These are phyloP conservation scores for Scotopteryx bipunctaria DNA, from an alignment of 2,888 invertebrate genomes.

Conservation along the genomic window DNA sequence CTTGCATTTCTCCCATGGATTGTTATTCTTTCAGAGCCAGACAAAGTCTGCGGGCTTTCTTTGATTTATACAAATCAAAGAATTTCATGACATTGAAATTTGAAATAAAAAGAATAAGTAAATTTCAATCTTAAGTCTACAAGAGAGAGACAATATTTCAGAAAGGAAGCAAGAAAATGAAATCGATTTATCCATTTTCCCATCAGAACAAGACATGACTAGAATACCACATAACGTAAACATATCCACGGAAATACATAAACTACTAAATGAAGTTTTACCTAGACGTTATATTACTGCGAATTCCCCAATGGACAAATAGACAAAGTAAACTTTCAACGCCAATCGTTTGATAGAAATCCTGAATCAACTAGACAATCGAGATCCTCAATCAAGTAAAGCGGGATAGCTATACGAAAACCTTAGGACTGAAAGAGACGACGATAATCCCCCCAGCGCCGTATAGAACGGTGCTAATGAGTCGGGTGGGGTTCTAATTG, in stretches of 20 bases:
- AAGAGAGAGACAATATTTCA: no score
- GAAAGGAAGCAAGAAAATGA: background rate
- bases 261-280: constrained; percentile 23
- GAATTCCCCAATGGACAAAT: constrained; percentile 50
- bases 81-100: no score
- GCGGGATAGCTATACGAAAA: constrained; percentile 42
- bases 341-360: constrained; percentile 68
- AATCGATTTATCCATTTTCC: background rate
- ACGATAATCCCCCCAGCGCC: constrained; percentile 44
- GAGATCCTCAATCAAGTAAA: constrained; percentile 68
- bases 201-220: constrained; percentile 1
- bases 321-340: constrained; percentile 61
- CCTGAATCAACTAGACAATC: constrained; percentile 67
- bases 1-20: background rate
- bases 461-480: constrained; percentile 68
- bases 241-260: constrained; percentile 14
- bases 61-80: no score
- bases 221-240: constrained; percentile 21
- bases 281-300: constrained; percentile 40
- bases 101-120: no score
- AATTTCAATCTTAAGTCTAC: no score
- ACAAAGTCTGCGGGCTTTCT: no score
- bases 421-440: constrained; percentile 50
- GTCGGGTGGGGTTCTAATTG: constrained; percentile 76
- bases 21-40: no score